phyloP scores from a whole-genome alignment of 2,113 vertebrate genomes.

The Nannobrachium achirus region DNA sequence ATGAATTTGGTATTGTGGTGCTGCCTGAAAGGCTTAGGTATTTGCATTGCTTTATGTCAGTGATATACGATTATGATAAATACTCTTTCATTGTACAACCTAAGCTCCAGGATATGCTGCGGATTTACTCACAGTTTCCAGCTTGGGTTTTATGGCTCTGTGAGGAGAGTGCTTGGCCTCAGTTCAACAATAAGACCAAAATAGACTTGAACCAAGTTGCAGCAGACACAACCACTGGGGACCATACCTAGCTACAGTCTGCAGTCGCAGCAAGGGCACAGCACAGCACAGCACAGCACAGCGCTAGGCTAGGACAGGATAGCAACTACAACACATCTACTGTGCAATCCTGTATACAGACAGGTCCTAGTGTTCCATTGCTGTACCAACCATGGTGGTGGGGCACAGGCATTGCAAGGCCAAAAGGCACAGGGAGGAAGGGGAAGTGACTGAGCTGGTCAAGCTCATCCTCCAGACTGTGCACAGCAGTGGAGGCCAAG shows the following conservation, averaged over 20 bases:
- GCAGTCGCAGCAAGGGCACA: conserved; percentile 41
- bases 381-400: conserved; percentile 89
- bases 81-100: conserved; percentile 14
- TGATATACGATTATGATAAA: conserved; percentile 19
- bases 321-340: conserved; percentile 45
- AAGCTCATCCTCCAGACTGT: conserved; percentile 87
- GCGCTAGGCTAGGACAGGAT: conserved; percentile 35
- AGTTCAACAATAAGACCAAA: conserved; percentile 20
- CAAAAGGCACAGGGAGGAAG: conserved; percentile 84
- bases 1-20: conserved; percentile 14
- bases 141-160: conserved; percentile 17
- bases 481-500: conserved; percentile 87
- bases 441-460: conserved; percentile 88
- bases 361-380: not conserved
- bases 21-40: conserved; percentile 23
- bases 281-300: conserved; percentile 53
- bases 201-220: conserved; percentile 38
- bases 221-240: conserved; percentile 35
- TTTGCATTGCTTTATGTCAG: conserved; percentile 18
- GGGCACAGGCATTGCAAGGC: conserved; percentile 84
- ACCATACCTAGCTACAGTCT: conserved; percentile 17
- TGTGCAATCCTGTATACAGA: not conserved
- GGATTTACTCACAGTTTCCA: conserved; percentile 38
- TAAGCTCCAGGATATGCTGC: conserved; percentile 22
- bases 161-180: conserved; percentile 23